Percentiles rank a stretch among this genome's conserved stretches.
Conservation (phyloP, 2,888 invertebrate species). For the Amphipyra berbera region DNA sequence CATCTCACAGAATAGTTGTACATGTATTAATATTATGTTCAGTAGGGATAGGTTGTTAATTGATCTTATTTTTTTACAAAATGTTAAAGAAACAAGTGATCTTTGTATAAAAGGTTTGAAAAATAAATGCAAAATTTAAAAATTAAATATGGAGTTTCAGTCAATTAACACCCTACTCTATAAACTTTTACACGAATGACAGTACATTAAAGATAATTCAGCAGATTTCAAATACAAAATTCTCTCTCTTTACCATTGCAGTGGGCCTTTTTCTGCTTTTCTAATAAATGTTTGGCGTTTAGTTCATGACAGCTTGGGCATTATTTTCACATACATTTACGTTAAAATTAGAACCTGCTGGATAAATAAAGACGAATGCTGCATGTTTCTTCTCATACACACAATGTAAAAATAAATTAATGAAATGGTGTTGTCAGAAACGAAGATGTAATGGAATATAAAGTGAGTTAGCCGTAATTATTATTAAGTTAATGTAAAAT, state of each 20-base stretch:
- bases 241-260: conserved; percentile 56
- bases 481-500: conserved; percentile 50
- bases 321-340: conserved; percentile 47
- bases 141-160: conserved; percentile 89
- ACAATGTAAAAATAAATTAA: conserved; percentile 36
- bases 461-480: conserved; percentile 67
- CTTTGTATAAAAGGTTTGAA: conserved; percentile 85
- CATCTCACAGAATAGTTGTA: conserved; percentile 73
- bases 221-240: conserved; percentile 62
- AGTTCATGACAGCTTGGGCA: conserved; percentile 65
- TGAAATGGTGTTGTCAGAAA: conserved; percentile 52
- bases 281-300: conserved; percentile 75
- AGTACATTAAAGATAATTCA: conserved; percentile 32
- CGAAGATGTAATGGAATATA: conserved; percentile 56
- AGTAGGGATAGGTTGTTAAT: conserved; percentile 89
- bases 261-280: conserved; percentile 73
- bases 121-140: conserved; percentile 87
- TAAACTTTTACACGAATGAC: conserved; percentile 61
- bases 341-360: conserved; percentile 36
- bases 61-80: conserved; percentile 82
- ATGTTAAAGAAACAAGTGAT: conserved; percentile 82
- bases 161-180: conserved; percentile 90
- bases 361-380: conserved; percentile 33
- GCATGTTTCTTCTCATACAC: conserved; percentile 54
- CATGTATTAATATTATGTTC: conserved; percentile 74